Percentiles rank a stretch among this genome's conserved stretches.
phyloP scores from a whole-genome alignment of 2,888 invertebrate species.

The Ectobius pallidus region DNA sequence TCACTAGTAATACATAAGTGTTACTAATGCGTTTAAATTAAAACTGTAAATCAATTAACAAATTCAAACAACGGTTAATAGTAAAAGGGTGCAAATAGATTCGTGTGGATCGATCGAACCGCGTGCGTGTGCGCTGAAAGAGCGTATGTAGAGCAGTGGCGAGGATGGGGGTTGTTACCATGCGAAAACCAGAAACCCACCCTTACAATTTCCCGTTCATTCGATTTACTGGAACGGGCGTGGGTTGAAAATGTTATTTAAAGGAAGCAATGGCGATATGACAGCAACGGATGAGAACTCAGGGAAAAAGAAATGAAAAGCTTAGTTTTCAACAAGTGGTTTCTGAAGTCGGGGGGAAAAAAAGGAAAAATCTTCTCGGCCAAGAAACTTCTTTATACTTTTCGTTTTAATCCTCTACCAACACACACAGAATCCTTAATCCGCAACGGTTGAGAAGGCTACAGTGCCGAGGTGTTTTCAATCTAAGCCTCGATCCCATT shows the following conservation, averaged over 20 bases:
- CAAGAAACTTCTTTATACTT: too few relatives aligned
- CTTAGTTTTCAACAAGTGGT: too few relatives aligned
- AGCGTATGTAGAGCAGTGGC: background rate
- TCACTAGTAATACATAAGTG: too few relatives aligned
- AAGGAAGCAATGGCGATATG: background rate
- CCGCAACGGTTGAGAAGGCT: too few relatives aligned
- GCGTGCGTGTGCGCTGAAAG: background rate
- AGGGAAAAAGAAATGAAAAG: background rate
- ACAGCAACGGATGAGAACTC: background rate
- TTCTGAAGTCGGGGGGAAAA: too few relatives aligned
- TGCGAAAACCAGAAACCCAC: background rate
- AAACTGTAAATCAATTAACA: background rate
- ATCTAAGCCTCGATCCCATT: too few relatives aligned
- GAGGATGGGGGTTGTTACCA: background rate
- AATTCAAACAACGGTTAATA: background rate
- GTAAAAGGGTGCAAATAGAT: background rate
- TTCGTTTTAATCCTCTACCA: too few relatives aligned
- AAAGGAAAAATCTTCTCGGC: too few relatives aligned
- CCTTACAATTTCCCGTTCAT: background rate
- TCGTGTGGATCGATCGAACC: background rate
- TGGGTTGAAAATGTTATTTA: background rate
- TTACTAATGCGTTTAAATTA: too few relatives aligned
- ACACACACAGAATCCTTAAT: too few relatives aligned
- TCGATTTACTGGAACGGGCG: background rate
- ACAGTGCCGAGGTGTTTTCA: too few relatives aligned